Base-by-base conservation (phyloP, 2,797 vertebrate species). In the Lagocephalus sceleratus region DNA sequence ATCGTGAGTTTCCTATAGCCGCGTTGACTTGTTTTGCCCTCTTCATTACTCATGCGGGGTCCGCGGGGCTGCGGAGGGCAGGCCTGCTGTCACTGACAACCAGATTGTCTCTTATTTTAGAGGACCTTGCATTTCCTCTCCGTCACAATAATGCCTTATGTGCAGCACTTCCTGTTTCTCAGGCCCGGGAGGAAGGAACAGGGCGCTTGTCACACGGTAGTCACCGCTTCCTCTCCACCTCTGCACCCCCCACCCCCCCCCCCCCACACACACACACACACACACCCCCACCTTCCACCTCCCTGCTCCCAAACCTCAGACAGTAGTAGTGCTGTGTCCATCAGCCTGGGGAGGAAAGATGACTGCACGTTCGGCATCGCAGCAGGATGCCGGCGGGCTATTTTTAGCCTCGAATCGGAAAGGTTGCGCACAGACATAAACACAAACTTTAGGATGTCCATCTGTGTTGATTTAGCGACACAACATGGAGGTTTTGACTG, bases 101-200 rank as follows among this genome's bases (percentile, higher is more conserved):
- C 83, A 85, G 82, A 88, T 85, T 79, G 75, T 74, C 79, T 87
- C 84, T 87, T 90, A 88, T 83, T 89, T 88, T 88, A 90, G 89
- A 88, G 84, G 84, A 86, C 86, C 80, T 84, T 89, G 88, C 88
- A 90, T 90, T 91, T 91, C 90, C 90, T 87, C 79, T 85, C 86
- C 84, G 89, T 90, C 90, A 89, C 88, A 90, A 90, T 91, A 90
- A 90, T 88, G 85, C 87, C 86, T 88, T 82, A 84, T 86, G 82
- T 88, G 83, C 84, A 85, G 71, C 84, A 82, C 88, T 90, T 91
- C 90, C 90, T 90, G 89, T 90, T 91, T 91, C 90, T 88, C 90
- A 91, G 85, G 89, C 90, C 73, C 63, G 72, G 62, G 82, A 90
- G 90, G 90, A 90, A 91, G 89, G 90, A 91, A 90, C 85, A 78